Evolutionary conservation across 2,888 invertebrate genomes (phyloP).

Genomic region (Yponomeuta sedellus): DNA sequence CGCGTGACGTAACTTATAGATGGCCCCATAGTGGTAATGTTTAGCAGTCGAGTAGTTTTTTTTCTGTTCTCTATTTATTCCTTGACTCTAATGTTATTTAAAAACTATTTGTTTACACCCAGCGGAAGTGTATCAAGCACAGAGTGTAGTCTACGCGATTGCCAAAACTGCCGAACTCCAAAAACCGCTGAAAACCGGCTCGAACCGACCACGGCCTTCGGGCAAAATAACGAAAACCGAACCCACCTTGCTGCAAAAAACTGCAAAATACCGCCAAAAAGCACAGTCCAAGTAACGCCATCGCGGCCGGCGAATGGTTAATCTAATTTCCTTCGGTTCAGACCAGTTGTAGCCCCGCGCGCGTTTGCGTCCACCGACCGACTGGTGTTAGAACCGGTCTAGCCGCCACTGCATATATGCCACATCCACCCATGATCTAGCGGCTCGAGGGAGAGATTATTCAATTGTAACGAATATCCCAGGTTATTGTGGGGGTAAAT

Average conservation of each 20-base stretch:
- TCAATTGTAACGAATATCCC: conserved; percentile 9
- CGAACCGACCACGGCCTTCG: background rate
- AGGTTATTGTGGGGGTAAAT: conserved; percentile 1
- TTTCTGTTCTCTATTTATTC: too few relatives aligned
- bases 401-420: background rate
- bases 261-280: conserved; percentile 65
- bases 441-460: conserved; percentile 3
- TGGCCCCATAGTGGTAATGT: too few relatives aligned
- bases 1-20: too few relatives aligned
- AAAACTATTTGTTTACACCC: too few relatives aligned
- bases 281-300: conserved; percentile 50
- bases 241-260: conserved; percentile 68
- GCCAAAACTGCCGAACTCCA: background rate
- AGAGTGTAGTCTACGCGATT: background rate
- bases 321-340: conserved; percentile 31
- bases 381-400: background rate
- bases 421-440: conserved; percentile 6
- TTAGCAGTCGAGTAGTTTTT: too few relatives aligned
- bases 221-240: conserved; percentile 22
- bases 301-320: conserved; percentile 31
- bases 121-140: background rate
- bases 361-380: conserved; percentile 26
- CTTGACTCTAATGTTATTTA: too few relatives aligned
- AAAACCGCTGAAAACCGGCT: background rate
- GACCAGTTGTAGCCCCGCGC: conserved; percentile 46